These are phyloP conservation scores for Acromyrmex charruanus DNA, from an alignment of 1,140 invertebrate species.

Conservation along the genomic window DNA sequence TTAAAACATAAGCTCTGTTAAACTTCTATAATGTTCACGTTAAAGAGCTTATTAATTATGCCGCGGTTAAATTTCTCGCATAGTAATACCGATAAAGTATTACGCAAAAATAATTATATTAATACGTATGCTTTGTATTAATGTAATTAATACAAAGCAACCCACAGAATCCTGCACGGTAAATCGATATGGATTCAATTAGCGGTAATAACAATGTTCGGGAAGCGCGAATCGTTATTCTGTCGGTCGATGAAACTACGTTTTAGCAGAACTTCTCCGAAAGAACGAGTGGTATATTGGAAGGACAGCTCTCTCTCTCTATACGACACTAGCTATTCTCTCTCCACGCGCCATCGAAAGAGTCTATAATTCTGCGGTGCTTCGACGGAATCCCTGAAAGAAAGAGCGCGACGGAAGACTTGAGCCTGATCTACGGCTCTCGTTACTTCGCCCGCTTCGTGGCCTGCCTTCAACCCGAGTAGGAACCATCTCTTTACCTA, in stretches of 20 bases:
- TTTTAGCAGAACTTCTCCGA: not conserved
- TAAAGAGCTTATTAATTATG: not conserved
- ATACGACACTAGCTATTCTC: slow-evolving; percentile 20
- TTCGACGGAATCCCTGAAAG: slow-evolving; percentile 54
- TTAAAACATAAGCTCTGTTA: not conserved
- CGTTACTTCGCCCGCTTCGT: slow-evolving; percentile 49
- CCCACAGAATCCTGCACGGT: not conserved
- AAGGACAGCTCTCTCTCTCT: not conserved
- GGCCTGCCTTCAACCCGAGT: slow-evolving; percentile 39
- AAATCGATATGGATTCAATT: slow-evolving; percentile 36
- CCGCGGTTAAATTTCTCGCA: not conserved
- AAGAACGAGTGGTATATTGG: not conserved
- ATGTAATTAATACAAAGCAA: slow-evolving; percentile 17
- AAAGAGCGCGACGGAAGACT: slow-evolving; percentile 52
- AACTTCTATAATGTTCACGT: not conserved
- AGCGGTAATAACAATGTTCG: slow-evolving; percentile 7
- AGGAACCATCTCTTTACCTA: slow-evolving; percentile 26
- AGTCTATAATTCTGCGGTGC: slow-evolving; percentile 56
- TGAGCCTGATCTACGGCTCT: slow-evolving; percentile 61
- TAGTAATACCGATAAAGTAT: not conserved
- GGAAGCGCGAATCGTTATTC: not conserved
- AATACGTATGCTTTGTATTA: not conserved
- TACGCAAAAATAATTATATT: not conserved
- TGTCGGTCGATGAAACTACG: slow-evolving; percentile 3
- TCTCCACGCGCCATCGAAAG: slow-evolving; percentile 21